Evolutionary conservation across 2,113 vertebrate species (phyloP).

Genomic region (Myanophis thanlyinensis): DNA sequence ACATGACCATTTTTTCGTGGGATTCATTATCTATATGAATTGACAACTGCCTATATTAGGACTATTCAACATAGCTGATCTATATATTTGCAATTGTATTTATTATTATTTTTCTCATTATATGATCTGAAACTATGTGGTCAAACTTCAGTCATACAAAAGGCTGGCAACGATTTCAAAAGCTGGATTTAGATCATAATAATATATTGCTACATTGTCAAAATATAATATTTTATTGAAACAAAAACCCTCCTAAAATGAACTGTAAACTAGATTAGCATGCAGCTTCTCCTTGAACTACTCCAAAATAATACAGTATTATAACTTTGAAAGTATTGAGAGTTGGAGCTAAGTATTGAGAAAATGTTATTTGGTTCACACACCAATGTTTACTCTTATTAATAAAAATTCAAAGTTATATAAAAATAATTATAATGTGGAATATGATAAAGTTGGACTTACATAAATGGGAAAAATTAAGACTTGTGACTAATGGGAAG

Average conservation of each 20-base stretch:
- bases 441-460: background rate
- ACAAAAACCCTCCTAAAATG: background rate
- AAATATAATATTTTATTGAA: background rate
- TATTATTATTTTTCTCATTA: background rate
- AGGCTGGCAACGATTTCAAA: background rate
- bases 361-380: background rate
- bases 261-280: background rate
- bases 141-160: background rate
- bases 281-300: background rate
- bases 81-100: background rate
- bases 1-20: background rate
- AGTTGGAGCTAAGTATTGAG: background rate
- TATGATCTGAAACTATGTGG: background rate
- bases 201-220: background rate
- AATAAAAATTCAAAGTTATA: background rate
- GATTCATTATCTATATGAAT: background rate
- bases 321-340: background rate
- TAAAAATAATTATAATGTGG: background rate
- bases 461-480: background rate
- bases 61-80: background rate
- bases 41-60: background rate
- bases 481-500: background rate
- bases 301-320: background rate
- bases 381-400: background rate
- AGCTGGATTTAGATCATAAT: background rate